Conservation (phyloP, 2,888 invertebrate species). For the Sicus ferrugineus region DNA sequence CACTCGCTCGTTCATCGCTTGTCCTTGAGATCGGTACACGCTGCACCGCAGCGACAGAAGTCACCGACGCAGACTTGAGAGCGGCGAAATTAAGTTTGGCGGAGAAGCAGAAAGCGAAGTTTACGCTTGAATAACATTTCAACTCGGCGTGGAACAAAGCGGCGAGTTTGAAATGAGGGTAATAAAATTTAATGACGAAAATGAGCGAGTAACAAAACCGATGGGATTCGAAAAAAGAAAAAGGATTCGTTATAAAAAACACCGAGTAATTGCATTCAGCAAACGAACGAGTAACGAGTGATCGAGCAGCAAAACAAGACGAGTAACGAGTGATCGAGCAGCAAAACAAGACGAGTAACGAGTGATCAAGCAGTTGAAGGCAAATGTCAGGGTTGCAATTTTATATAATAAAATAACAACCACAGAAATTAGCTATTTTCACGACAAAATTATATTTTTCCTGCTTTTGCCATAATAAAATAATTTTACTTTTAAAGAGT, state of each 20-base stretch:
- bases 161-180: background rate
- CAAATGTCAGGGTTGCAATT: too few species aligned
- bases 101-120: background rate
- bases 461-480: too few species aligned
- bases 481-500: too few species aligned
- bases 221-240: background rate
- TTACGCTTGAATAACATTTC: slow-evolving; percentile 1
- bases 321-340: background rate
- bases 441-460: too few species aligned
- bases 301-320: background rate
- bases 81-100: background rate
- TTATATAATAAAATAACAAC: too few species aligned
- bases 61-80: background rate
- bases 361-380: too few species aligned
- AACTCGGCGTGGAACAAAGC: background rate
- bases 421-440: too few species aligned
- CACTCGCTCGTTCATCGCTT: too few species aligned
- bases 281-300: background rate
- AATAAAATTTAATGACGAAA: too few species aligned
- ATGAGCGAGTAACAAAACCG: too few species aligned
- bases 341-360: background rate
- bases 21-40: background rate
- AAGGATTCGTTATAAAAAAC: background rate
- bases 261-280: background rate
- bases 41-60: background rate